Evolutionary conservation across 2,113 vertebrate species (phyloP), one percentile per base, ranked within the genome.

Genomic region (Salvator merianae): DNA sequence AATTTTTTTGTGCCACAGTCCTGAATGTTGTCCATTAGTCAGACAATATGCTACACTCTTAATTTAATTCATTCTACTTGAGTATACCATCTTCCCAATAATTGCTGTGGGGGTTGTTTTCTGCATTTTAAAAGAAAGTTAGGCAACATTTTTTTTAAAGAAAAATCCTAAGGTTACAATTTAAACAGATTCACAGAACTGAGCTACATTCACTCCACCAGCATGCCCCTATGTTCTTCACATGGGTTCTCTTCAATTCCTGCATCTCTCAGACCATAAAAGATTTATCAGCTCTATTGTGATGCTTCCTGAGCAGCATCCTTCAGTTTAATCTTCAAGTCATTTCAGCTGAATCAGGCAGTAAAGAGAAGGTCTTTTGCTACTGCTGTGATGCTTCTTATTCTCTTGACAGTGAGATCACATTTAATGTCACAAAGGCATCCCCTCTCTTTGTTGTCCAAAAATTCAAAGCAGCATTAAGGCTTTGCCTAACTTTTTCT

Each of bases 291-390:
- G 18, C 13, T 90, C 53, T 66, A 66, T 24, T 87, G 47, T 83
- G 76, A 87, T 65, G 71, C 55, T 90, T 87, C 36, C 34, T 82
- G 18, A 53, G 22, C 79, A 5, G 9, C 84, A 38, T 86, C 13
- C 84, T 94, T 90, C 68, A 62, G 4, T 88, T 91, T 88, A 91
- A 87, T 81, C 79, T 85, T 91, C 82, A 40, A 36, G 13, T 62
- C 86, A 5, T 73, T 93, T 90, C 22, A 81, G n/a, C 2, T 77
- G 70, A 88, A 85, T 87, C 43, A 76, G 53, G 7, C 22, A 85
- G 66, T 84, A 87, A 85, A 16, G 69, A 63, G 16, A 62, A 79
- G n/a, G 59, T 43, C 68, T 88, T 81, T 9, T 63, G 36, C 0
- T 0, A 0, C 30, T 13, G 55, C 34, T 34, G 8, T 1, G 82